A percentile compares a stretch with the other conserved stretches of the same genome.
These are phyloP conservation scores for Marcusenius ussheri DNA, from an alignment of 2,113 vertebrate species.

Conservation along the genomic window DNA sequence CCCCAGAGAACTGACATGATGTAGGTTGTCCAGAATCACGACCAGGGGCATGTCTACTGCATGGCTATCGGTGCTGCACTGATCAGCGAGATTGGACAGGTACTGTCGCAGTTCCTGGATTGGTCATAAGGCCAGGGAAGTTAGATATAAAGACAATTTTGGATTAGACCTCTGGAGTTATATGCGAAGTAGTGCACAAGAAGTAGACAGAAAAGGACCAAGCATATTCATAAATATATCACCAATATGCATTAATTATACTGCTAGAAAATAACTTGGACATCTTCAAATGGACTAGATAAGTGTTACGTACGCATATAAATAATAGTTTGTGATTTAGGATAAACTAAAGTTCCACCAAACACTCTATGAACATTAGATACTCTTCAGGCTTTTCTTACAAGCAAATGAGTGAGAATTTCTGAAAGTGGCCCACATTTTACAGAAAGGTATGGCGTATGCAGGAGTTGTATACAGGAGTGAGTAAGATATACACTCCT, in stretches of 20 bases:
- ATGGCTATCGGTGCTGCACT: slow-evolving; percentile 71
- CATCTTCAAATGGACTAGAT: not conserved
- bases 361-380: not conserved
- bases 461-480: not conserved
- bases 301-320: not conserved
- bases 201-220: not conserved
- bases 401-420: not conserved
- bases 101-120: slow-evolving; percentile 86
- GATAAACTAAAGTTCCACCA: not conserved
- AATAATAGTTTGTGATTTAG: not conserved
- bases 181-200: not conserved
- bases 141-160: not conserved
- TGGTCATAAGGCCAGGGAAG: not conserved
- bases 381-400: not conserved
- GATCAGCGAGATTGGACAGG: slow-evolving; percentile 83
- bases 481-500: not conserved
- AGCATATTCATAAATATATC: not conserved
- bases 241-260: not conserved
- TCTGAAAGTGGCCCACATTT: not conserved
- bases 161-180: not conserved
- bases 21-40: slow-evolving; percentile 91
- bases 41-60: slow-evolving; percentile 80
- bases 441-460: not conserved
- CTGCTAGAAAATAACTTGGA: not conserved
- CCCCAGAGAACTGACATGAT: slow-evolving; percentile 87